A percentile compares a stretch with the other conserved stretches of the same genome.
phyloP scores from a whole-genome alignment of 2,888 invertebrate species.

The Mesoligia furuncula region DNA sequence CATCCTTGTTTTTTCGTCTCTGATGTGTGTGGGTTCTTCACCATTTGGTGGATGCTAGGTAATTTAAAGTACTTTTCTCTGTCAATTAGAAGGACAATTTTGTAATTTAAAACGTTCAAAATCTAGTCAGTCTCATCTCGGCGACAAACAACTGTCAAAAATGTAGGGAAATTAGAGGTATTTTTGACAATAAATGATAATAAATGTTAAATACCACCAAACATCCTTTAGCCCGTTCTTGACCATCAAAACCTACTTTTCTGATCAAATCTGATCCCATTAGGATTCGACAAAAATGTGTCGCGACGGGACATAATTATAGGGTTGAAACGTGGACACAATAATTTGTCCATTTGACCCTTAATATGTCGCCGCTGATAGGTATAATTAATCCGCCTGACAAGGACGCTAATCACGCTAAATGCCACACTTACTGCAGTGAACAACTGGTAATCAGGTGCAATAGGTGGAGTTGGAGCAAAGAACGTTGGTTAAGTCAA shows the following conservation, averaged over 20 bases:
- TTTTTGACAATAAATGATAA: neutral
- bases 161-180: neutral
- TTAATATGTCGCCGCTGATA: slow-evolving; percentile 30
- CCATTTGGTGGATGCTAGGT: too few relatives aligned
- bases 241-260: slow-evolving; percentile 38
- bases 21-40: neutral
- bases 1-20: neutral
- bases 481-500: neutral
- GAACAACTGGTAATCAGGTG: slow-evolving; percentile 24
- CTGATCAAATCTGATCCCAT: slow-evolving; percentile 37
- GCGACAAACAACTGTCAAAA: neutral
- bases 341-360: slow-evolving; percentile 6
- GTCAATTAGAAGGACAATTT: neutral
- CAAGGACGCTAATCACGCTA: slow-evolving; percentile 27
- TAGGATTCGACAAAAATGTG: slow-evolving; percentile 25
- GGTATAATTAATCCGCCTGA: slow-evolving; percentile 56
- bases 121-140: neutral
- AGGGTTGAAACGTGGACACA: slow-evolving; percentile 1
- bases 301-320: slow-evolving; percentile 18
- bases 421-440: slow-evolving; percentile 49
- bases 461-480: slow-evolving; percentile 5
- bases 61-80: neutral
- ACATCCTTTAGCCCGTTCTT: slow-evolving; percentile 9
- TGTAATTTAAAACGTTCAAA: too few relatives aligned
- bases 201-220: neutral